Base-by-base conservation (phyloP, 2,888 invertebrate species). In the Melikaiella ostensackeni region DNA sequence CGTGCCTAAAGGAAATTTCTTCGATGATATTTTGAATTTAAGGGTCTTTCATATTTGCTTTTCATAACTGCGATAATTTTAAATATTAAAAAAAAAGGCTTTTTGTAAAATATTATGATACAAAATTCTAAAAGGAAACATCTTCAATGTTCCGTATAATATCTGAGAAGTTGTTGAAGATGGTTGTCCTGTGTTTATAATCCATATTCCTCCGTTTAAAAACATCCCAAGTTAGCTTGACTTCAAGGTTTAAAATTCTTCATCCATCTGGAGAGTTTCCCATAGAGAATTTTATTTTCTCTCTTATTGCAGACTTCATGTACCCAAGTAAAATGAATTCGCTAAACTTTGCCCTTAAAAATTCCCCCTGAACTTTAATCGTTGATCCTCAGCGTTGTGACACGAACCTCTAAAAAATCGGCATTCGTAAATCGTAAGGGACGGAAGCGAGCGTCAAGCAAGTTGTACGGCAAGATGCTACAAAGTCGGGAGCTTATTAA, bases 391-490 rank as follows among this genome's bases (percentile, higher is more conserved):
- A 30, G n/a, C 19, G 11, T 19, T 63, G 33, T 63, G 35, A 63
- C 33, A 63, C 11, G 35, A 35, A n/a, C 11, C 33, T 63, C 35
- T 50, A 27, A 70, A 46, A 70, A 33, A 55, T 30, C 80, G 80
- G 80, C 80, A 82, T 85, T 84, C 84, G 85, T 85, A 85, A 86
- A 85, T 84, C 84, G 86, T 83, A 81, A 81, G 79, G 81, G 80
- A 76, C 82, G 80, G 80, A 86, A 86, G 83, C 81, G 82, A 86
- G 86, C 83, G 82, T 84, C 83, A 86, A 82, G 84, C 84, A 84
- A 86, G 86, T 85, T 84, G 85, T 86, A 84, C 81, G 86, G 85
- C 86, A 86, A 86, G 86, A 84, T 84, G 84, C 83, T 84, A 85
- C 85, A 85, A 85, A 85, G 85, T 85, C 84, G 84, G 84, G 85